Evolutionary conservation across 2,888 invertebrate species (phyloP).

Genomic region (Pterostichus madidus): DNA sequence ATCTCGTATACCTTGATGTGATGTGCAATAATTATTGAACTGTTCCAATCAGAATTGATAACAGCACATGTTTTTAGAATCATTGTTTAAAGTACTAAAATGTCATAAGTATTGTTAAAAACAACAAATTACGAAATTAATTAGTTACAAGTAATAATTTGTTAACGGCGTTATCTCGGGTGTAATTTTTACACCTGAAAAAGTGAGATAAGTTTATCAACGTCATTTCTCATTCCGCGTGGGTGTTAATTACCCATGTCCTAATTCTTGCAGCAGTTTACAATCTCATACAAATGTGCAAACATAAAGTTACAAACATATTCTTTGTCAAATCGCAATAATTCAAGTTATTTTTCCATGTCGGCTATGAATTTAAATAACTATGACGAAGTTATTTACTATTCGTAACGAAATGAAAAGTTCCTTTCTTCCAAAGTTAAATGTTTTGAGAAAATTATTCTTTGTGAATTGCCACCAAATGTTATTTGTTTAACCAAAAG

Average conservation of each 20-base stretch:
- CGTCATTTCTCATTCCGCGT: neutral
- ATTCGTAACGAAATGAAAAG: too few relatives aligned
- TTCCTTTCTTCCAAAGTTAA: too few relatives aligned
- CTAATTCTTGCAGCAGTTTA: constrained; percentile 1
- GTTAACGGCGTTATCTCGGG: neutral
- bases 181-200: constrained; percentile 33
- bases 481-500: too few relatives aligned
- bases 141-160: neutral
- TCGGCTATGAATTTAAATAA: neutral
- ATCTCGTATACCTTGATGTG: too few relatives aligned
- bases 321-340: constrained; percentile 6
- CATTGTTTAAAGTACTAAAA: too few relatives aligned
- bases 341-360: neutral
- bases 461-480: too few relatives aligned
- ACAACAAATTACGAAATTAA: neutral
- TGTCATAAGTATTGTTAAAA: neutral
- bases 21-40: too few relatives aligned
- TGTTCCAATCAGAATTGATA: too few relatives aligned
- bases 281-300: neutral
- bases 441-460: too few relatives aligned
- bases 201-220: constrained; percentile 6
- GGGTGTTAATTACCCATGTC: constrained; percentile 12
- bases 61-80: too few relatives aligned
- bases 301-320: neutral
- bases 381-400: neutral